Evolutionary conservation across 2,797 vertebrate genomes (phyloP).

Genomic region (Anabas testudineus): DNA sequence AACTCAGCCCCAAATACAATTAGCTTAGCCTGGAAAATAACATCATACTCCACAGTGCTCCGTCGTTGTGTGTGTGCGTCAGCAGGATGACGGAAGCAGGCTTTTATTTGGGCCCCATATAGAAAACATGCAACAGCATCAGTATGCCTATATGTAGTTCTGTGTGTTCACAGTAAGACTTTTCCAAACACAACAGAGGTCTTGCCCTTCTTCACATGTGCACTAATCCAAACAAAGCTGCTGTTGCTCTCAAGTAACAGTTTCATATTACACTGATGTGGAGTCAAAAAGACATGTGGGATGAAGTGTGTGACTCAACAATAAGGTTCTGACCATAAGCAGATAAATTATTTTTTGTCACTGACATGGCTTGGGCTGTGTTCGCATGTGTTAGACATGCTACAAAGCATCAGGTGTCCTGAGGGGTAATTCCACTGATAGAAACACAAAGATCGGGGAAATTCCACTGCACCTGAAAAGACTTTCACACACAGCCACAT

Average conservation of each 20-base stretch:
- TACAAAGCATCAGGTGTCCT: conserved; percentile 63
- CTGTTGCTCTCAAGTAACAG: neutral
- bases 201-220: neutral
- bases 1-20: conserved; percentile 79
- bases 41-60: conserved; percentile 70
- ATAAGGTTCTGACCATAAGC: conserved; percentile 41
- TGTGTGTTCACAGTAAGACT: conserved; percentile 13
- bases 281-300: conserved; percentile 33
- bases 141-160: conserved; percentile 14
- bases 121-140: conserved; percentile 54
- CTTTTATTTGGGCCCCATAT: conserved; percentile 68
- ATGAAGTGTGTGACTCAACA: conserved; percentile 29
- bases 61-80: conserved; percentile 64
- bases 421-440: conserved; percentile 72
- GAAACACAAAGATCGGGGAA: conserved; percentile 65
- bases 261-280: conserved; percentile 39
- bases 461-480: conserved; percentile 59
- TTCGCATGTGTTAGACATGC: conserved; percentile 23
- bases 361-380: conserved; percentile 32
- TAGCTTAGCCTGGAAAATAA: conserved; percentile 83
- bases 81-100: conserved; percentile 58
- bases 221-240: conserved; percentile 9
- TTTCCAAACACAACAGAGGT: conserved; percentile 8
- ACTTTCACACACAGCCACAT: conserved; percentile 42
- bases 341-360: conserved; percentile 55